These are phyloP conservation scores for Atta cephalotes DNA, from an alignment of 1,140 invertebrate genomes.

Conservation along the genomic window DNA sequence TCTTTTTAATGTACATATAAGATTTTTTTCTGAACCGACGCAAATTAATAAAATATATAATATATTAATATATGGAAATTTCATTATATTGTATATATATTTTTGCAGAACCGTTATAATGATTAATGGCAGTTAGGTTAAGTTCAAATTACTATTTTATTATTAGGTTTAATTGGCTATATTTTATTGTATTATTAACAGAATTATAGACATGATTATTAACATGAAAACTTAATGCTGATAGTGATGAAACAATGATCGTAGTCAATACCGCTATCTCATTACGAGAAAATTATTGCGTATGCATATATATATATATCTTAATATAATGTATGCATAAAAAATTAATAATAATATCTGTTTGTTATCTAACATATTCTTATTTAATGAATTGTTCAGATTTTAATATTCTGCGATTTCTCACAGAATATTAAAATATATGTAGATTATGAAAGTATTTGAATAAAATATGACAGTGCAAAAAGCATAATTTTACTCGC, in stretches of 20 bases:
- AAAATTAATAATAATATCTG: not conserved
- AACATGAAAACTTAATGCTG: not conserved
- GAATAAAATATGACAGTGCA: not conserved
- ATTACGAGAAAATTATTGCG: not conserved
- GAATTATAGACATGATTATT: not conserved
- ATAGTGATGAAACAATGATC: not conserved
- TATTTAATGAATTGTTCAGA: not conserved
- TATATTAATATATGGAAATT: not conserved
- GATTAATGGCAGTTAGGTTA: not conserved
- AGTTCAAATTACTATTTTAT: not conserved
- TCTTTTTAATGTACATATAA: too few species aligned
- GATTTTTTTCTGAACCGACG: not conserved
- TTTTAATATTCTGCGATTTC: not conserved
- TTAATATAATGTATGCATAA: not conserved
- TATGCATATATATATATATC: not conserved
- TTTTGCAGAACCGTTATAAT: not conserved
- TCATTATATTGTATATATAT: not conserved
- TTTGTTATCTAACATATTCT: not conserved
- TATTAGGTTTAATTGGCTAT: not conserved
- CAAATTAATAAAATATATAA: not conserved
- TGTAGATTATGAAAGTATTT: not conserved
- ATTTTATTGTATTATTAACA: not conserved
- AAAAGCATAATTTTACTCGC: not conserved
- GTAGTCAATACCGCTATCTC: not conserved
- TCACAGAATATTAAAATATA: not conserved